A percentile compares a stretch with the other conserved stretches of the same genome.
Conservation (phyloP, 2,113 vertebrate species). For the Eptesicus fuscus region DNA sequence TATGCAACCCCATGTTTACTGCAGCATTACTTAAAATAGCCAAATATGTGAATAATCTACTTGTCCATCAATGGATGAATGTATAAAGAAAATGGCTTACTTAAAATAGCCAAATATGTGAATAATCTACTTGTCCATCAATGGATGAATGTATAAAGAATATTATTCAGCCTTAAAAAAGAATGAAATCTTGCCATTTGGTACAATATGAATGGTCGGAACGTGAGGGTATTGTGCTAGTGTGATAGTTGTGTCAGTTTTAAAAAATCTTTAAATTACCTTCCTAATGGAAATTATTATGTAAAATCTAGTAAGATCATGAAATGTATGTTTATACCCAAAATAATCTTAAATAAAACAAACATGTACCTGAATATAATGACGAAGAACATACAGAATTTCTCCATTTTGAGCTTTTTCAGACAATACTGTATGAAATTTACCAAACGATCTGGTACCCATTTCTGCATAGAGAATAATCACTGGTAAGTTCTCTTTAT, state of each 20-base stretch:
- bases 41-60: too few species aligned
- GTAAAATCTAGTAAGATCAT: background rate
- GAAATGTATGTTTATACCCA: background rate
- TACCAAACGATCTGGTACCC: slow-evolving; percentile 91
- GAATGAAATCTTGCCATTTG: background rate
- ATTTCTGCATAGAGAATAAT: slow-evolving; percentile 96
- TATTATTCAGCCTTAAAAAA: background rate
- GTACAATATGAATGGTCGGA: too few species aligned
- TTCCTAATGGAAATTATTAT: background rate
- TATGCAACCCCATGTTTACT: too few species aligned
- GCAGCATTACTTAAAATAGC: too few species aligned
- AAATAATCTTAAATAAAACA: slow-evolving; percentile 15
- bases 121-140: too few species aligned
- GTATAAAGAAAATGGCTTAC: too few species aligned
- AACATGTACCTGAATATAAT: slow-evolving; percentile 90
- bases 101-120: too few species aligned
- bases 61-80: too few species aligned
- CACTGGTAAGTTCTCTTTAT: slow-evolving; percentile 86
- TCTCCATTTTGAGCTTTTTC: slow-evolving; percentile 87
- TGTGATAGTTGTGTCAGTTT: background rate
- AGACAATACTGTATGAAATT: slow-evolving; percentile 91
- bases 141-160: background rate
- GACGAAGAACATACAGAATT: slow-evolving; percentile 92
- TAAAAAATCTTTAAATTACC: background rate
- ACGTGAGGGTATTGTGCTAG: too few species aligned